A percentile compares a stretch with the other conserved stretches of the same genome.
Conservation (phyloP, 1,140 invertebrate species). For the Paracyclopina nana region DNA sequence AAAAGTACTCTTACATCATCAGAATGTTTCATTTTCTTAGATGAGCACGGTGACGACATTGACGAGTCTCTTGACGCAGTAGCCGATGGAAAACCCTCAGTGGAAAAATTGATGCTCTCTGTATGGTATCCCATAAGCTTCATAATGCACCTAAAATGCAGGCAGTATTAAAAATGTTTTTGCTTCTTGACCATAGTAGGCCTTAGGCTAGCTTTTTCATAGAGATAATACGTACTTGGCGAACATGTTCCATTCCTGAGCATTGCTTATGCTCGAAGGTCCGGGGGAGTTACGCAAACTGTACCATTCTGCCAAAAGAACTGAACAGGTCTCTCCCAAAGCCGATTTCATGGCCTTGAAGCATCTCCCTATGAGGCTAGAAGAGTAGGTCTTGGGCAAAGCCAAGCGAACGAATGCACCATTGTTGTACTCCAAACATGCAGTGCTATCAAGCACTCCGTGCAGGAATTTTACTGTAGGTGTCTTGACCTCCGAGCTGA, state of each 20-base stretch:
- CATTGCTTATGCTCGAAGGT: not conserved
- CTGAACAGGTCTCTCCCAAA: not conserved
- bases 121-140: not conserved
- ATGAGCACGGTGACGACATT: too few species aligned
- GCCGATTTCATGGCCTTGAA: not conserved
- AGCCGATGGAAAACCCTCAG: slow-evolving; percentile 1
- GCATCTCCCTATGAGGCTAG: not conserved
- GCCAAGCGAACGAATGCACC: not conserved
- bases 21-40: too few species aligned
- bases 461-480: not conserved
- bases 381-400: not conserved
- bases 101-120: not conserved
- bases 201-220: too few species aligned
- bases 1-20: too few species aligned
- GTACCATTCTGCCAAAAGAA: not conserved
- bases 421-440: not conserved
- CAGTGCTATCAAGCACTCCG: not conserved
- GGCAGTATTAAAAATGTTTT: too few species aligned
- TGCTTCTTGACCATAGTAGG: too few species aligned
- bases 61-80: too few species aligned
- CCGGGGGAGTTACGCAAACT: not conserved
- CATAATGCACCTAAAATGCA: not conserved
- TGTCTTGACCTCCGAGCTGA: not conserved
- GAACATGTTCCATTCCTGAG: not conserved
- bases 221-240: too few species aligned